Evolutionary conservation across 2,113 vertebrate genomes (phyloP).

Genomic region (Ciconia maguari): DNA sequence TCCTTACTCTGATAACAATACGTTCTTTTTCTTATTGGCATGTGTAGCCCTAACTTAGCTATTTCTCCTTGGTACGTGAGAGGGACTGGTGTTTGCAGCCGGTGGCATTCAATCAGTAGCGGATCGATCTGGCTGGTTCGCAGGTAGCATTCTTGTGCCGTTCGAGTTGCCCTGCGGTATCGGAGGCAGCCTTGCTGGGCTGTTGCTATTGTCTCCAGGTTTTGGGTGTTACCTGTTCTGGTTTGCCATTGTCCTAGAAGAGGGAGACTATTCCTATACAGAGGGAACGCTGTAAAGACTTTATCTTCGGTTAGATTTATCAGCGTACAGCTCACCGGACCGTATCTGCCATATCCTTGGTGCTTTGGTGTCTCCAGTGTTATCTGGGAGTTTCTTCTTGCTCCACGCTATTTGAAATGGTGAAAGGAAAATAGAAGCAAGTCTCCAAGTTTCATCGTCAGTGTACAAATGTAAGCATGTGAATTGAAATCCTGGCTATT

Average conservation of each 20-base stretch:
- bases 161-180: fast-evolving
- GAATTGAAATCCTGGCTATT: not conserved
- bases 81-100: not conserved
- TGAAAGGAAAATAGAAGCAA: not conserved
- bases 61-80: fast-evolving
- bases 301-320: not conserved
- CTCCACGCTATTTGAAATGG: not conserved
- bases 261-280: not conserved
- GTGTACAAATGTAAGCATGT: not conserved
- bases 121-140: fast-evolving
- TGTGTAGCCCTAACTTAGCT: not conserved
- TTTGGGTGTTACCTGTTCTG: not conserved
- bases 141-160: not conserved
- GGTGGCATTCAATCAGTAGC: fast-evolving
- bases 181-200: not conserved
- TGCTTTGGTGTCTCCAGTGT: not conserved
- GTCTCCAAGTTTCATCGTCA: not conserved
- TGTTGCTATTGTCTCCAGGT: not conserved
- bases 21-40: not conserved
- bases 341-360: not conserved
- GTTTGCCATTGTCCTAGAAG: not conserved
- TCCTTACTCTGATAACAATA: not conserved
- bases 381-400: not conserved
- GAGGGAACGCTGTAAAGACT: not conserved
- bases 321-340: not conserved